Evolutionary conservation across 2,113 vertebrate genomes (phyloP), one percentile per base, ranked within the genome.

Genomic region (Phylloscopus whistleri): DNA sequence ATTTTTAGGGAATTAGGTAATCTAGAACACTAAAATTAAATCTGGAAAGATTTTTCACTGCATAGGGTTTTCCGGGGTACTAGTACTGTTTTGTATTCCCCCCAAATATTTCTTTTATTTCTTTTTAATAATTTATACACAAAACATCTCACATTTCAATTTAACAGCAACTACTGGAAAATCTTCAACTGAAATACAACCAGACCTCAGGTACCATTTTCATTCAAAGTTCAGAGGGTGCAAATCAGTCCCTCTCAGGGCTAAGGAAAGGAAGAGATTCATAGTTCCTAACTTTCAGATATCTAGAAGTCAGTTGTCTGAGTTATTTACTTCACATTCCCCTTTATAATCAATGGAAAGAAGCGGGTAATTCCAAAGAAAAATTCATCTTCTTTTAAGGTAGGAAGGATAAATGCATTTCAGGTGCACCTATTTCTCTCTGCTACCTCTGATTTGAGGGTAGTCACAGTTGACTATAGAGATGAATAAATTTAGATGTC

Each of bases 401-500:
- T 73, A 76, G 52, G 72, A 84, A 93, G 75, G 51, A 94, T 86
- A 33, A 84, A 94, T 92, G 51, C 9, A 22, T 93, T 94, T 86
- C 72, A 86, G 86, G 59, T 90, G 39, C 79, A 46, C 63, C 56
- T 93, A 21, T 84, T 96, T 78, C 89, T 93, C 83, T 90, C 68
- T 78, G 72, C 39, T 86, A 55, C 79, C 59, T 89, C 56, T 86
- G 64, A 87, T 84, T 80, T 70, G 60, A 87, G 48, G 35, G 52
- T 82, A 91, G 92, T 51, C 68, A 84, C 48, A 84, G 90, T 28
- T 84, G 72, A 81, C 88, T 95, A 88, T 37, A 37, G 90, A 74
- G 86, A 90, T 93, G 56, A 94, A 63, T 93, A 90, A 94, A 88
- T 94, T 92, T 78, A 52, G 60, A 60, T 56, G 37, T 90, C 91